Percentiles rank a stretch among this genome's conserved stretches.
Conservation (phyloP, 2,797 vertebrate genomes). For the Enteromius radiatus region DNA sequence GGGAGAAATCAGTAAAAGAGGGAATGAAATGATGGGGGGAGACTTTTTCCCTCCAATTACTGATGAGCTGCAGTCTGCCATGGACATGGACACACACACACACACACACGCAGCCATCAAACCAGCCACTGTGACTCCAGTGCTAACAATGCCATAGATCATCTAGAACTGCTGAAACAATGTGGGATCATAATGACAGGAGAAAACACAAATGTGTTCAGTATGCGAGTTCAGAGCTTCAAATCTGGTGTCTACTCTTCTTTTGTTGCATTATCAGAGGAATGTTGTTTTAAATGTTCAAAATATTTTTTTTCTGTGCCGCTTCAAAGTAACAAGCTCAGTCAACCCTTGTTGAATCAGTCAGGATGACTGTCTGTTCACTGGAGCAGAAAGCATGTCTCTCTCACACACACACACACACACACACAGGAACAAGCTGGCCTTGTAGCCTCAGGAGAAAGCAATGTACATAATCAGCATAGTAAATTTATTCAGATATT, state of each 20-base stretch:
- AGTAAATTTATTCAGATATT: conserved; percentile 32
- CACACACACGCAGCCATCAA: conserved; percentile 16
- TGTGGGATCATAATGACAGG: conserved; percentile 9
- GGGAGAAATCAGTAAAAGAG: conserved; percentile 12
- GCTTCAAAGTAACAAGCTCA: conserved; percentile 6
- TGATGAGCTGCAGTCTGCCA: conserved; percentile 32
- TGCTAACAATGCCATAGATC: conserved; percentile 21
- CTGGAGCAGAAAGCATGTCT: conserved; percentile 14
- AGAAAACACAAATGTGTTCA: not conserved
- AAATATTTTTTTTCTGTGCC: not conserved
- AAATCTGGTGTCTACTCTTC: not conserved
- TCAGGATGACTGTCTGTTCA: conserved; percentile 8
- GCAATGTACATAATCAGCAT: conserved; percentile 40
- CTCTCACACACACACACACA: conserved; percentile 11
- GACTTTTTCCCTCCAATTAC: conserved; percentile 38
- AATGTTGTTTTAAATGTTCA: conserved; percentile 1
- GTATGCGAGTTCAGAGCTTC: not conserved
- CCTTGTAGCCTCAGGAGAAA: conserved; percentile 19
- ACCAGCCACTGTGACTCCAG: conserved; percentile 5
- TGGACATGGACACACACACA: conserved; percentile 1
- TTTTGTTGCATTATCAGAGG: not conserved
- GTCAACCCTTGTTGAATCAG: conserved; percentile 24
- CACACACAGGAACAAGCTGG: not conserved
- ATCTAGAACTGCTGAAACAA: not conserved
- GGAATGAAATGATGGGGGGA: conserved; percentile 17